Conservation (phyloP, 2,888 invertebrate genomes). For the Xylota sylvarum region DNA sequence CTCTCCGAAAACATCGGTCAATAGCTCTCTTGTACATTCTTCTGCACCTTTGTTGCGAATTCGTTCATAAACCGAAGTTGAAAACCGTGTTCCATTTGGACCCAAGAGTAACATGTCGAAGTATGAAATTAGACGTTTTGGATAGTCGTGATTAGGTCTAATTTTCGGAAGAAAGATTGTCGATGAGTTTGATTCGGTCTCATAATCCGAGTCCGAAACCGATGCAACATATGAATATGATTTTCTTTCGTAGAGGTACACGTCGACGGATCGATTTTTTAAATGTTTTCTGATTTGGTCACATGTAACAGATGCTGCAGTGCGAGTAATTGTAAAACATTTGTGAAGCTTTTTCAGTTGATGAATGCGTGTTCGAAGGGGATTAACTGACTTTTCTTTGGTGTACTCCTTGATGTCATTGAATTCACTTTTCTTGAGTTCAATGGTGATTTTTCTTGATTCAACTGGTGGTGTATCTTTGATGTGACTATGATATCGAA, state of each 20-base stretch:
- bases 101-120: not conserved
- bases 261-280: not conserved
- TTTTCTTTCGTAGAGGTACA: slow-evolving; percentile 25
- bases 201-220: not conserved
- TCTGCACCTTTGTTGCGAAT: not conserved
- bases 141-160: not conserved
- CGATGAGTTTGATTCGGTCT: not conserved
- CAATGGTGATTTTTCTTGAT: not conserved
- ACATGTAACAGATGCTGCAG: not conserved
- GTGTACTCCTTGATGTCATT: not conserved
- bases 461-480: not conserved
- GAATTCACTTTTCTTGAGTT: not conserved
- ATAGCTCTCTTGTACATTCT: not conserved
- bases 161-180: not conserved
- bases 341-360: slow-evolving; percentile 26
- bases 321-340: not conserved
- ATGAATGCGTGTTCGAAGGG: slow-evolving; percentile 13
- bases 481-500: slow-evolving; percentile 22
- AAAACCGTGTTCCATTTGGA: not conserved
- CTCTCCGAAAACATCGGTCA: not conserved
- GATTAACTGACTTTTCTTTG: not conserved
- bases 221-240: not conserved
- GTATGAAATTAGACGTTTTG: not conserved
- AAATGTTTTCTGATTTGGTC: slow-evolving; percentile 19
- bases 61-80: not conserved